Conservation (phyloP, 2,113 vertebrate genomes). For the Heterotilapia buettikoferi region DNA sequence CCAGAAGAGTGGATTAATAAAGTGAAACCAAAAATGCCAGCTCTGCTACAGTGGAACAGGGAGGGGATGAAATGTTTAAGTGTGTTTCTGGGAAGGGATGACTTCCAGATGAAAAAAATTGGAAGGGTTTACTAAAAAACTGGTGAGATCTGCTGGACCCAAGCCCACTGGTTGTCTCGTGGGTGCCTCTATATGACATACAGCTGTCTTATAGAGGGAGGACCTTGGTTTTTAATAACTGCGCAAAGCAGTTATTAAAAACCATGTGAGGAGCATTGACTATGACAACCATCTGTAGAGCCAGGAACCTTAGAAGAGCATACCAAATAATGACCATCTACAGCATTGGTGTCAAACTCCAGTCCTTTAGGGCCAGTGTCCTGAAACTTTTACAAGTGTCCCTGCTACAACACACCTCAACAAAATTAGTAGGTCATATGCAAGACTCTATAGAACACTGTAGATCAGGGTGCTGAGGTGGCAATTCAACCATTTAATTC, state of each 20-base stretch:
- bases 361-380: accelerated
- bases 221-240: not conserved
- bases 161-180: not conserved
- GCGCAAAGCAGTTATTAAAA: not conserved
- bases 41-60: not conserved
- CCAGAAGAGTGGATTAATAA: not conserved
- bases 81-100: not conserved
- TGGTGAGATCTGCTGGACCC: not conserved
- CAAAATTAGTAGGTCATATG: not conserved
- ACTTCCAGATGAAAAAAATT: not conserved
- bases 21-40: not conserved
- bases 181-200: not conserved
- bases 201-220: not conserved
- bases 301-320: not conserved
- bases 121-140: not conserved
- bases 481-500: accelerated
- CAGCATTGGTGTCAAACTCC: not conserved
- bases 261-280: not conserved
- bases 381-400: accelerated
- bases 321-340: not conserved
- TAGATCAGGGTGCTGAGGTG: not conserved
- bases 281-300: not conserved
- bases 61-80: not conserved
- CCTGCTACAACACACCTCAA: not conserved
- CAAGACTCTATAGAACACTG: accelerated